A percentile compares a stretch with the other conserved stretches of the same genome.
phyloP scores from a whole-genome alignment of 1,140 invertebrate species.

The Gonatopus flavifemur region DNA sequence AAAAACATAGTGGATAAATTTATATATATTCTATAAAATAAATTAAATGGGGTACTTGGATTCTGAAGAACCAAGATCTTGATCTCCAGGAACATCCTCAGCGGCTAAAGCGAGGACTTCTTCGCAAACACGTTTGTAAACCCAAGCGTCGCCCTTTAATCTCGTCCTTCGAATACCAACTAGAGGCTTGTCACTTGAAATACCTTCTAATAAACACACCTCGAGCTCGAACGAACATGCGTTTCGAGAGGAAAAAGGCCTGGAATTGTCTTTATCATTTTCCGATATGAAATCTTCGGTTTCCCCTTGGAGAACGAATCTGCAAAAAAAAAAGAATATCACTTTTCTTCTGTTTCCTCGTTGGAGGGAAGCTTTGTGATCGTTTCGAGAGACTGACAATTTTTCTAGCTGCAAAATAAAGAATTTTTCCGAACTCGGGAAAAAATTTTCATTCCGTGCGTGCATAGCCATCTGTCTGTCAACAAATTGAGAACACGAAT shows the following conservation, averaged over 20 bases:
- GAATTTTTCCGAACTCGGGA: too few species aligned
- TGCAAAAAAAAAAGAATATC: slow-evolving; percentile 51
- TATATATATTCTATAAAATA: not conserved
- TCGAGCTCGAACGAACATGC: slow-evolving; percentile 78
- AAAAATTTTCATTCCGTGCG: too few species aligned
- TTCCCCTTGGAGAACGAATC: slow-evolving; percentile 69
- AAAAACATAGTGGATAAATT: not conserved
- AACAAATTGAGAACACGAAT: too few species aligned
- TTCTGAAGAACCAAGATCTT: slow-evolving; percentile 30
- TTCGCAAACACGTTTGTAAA: slow-evolving; percentile 85
- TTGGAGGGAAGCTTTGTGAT: too few species aligned
- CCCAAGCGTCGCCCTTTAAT: slow-evolving; percentile 81
- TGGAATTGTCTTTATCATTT: slow-evolving; percentile 25
- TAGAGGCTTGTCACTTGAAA: slow-evolving; percentile 46
- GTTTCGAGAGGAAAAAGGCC: slow-evolving; percentile 43
- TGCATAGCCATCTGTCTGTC: too few species aligned
- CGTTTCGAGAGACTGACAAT: too few species aligned
- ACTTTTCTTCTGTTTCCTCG: slow-evolving; percentile 1
- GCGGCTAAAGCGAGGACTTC: slow-evolving; percentile 70
- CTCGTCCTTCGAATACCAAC: slow-evolving; percentile 77
- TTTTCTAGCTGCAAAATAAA: too few species aligned
- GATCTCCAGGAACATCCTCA: slow-evolving; percentile 37
- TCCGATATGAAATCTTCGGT: slow-evolving; percentile 44
- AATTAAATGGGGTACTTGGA: slow-evolving; percentile 47
- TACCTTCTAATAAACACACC: slow-evolving; percentile 66